Evolutionary conservation across 1,140 invertebrate species (phyloP).

Genomic region (Cydia fagiglandana): DNA sequence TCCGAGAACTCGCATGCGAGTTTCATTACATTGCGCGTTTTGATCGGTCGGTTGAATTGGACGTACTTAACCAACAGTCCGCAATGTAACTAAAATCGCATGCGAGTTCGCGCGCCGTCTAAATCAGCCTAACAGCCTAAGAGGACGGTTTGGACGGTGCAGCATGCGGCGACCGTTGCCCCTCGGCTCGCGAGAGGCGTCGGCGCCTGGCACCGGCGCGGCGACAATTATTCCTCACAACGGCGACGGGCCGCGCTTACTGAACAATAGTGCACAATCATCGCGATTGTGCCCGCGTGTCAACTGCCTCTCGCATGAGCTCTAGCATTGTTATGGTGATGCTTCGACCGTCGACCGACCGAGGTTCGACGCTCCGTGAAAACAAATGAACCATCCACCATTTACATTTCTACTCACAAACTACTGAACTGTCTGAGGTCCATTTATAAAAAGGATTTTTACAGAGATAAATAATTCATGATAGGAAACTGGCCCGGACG

Average conservation of each 20-base stretch:
- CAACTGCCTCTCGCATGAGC: constrained; percentile 66
- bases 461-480: constrained; percentile 66
- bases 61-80: too few relatives aligned
- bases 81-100: too few relatives aligned
- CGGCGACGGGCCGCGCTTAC: constrained; percentile 49
- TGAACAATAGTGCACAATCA: constrained; percentile 72
- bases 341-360: constrained; percentile 38
- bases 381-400: constrained; percentile 61
- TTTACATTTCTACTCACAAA: constrained; percentile 55
- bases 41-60: too few relatives aligned
- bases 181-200: constrained; percentile 42
- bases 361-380: constrained; percentile 57
- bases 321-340: constrained; percentile 72
- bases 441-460: constrained; percentile 45
- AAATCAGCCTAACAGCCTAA: too few relatives aligned
- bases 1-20: too few relatives aligned
- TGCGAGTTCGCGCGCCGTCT: too few relatives aligned
- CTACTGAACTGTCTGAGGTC: constrained; percentile 41
- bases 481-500: constrained; percentile 45
- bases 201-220: constrained; percentile 44
- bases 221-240: constrained; percentile 58
- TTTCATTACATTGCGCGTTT: too few relatives aligned
- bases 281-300: constrained; percentile 61
- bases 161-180: constrained; percentile 55
- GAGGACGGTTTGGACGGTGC: constrained; percentile 33